These are phyloP conservation scores for Nymphicus hollandicus DNA, from an alignment of 2,113 vertebrate species.

Conservation along the genomic window DNA sequence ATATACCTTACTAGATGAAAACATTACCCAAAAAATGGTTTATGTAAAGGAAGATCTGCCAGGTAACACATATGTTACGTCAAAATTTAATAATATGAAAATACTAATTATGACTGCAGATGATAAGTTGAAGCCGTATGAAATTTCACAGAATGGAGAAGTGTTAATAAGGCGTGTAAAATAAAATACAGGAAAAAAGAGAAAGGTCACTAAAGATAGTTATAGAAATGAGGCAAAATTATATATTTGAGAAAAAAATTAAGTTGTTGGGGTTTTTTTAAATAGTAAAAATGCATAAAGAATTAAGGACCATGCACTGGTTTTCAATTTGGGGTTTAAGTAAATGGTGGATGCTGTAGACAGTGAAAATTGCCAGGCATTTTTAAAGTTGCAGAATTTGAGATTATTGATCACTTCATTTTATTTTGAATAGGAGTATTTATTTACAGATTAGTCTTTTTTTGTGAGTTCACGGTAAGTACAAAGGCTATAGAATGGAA, in stretches of 20 bases:
- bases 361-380: neutral
- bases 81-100: neutral
- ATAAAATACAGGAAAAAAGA: neutral
- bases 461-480: neutral
- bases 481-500: neutral
- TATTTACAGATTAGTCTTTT: neutral
- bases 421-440: neutral
- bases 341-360: neutral
- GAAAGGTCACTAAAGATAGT: neutral
- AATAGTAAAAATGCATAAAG: neutral
- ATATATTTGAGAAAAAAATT: neutral
- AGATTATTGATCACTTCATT: neutral
- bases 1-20: neutral
- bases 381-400: neutral
- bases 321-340: neutral
- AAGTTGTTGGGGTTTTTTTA: neutral
- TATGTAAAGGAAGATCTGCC: neutral
- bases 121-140: neutral
- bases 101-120: neutral
- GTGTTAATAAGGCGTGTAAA: neutral
- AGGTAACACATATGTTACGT: neutral
- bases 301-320: neutral
- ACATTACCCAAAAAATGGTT: neutral
- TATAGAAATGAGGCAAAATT: neutral
- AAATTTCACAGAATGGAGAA: neutral